These are phyloP conservation scores for Nomada ruficornis DNA, from an alignment of 2,888 invertebrate genomes.

Conservation along the genomic window DNA sequence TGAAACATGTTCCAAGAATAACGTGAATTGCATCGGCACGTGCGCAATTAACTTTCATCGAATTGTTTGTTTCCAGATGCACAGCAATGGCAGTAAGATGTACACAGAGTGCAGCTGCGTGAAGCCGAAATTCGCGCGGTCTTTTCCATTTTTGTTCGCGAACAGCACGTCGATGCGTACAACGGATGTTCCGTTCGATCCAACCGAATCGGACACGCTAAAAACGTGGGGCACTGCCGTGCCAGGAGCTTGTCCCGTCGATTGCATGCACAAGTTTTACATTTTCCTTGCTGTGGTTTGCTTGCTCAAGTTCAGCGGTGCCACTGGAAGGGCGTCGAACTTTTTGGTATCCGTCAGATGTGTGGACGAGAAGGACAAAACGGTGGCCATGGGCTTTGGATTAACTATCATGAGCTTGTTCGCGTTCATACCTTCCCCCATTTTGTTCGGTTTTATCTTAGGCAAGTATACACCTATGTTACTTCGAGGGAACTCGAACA, in stretches of 20 bases:
- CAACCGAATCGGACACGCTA: conserved; percentile 55
- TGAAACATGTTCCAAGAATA: too few species aligned
- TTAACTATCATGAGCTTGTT: conserved; percentile 89
- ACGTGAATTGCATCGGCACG: too few species aligned
- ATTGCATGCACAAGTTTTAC: conserved; percentile 86
- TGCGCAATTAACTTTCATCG: too few species aligned
- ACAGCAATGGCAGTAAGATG: conserved; percentile 73
- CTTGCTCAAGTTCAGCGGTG: conserved; percentile 86
- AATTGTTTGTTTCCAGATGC: conserved; percentile 73
- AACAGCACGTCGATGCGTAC: conserved; percentile 61
- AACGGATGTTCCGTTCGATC: conserved; percentile 69
- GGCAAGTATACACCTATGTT: conserved; percentile 82
- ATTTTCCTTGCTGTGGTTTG: conserved; percentile 86
- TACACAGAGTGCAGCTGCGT: conserved; percentile 86
- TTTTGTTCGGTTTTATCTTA: conserved; percentile 90
- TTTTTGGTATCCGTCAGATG: conserved; percentile 88
- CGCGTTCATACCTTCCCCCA: conserved; percentile 91
- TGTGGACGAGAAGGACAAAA: conserved; percentile 90
- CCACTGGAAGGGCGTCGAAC: conserved; percentile 87
- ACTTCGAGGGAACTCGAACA: not conserved
- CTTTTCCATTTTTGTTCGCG: conserved; percentile 58
- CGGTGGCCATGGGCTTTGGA: conserved; percentile 90
- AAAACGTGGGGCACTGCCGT: conserved; percentile 81
- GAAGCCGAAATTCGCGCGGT: conserved; percentile 69
- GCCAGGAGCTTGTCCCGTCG: conserved; percentile 86